phyloP scores from a whole-genome alignment of 37 sponge, comb jelly and placozoan species.

The Lycopodina hypogea region DNA sequence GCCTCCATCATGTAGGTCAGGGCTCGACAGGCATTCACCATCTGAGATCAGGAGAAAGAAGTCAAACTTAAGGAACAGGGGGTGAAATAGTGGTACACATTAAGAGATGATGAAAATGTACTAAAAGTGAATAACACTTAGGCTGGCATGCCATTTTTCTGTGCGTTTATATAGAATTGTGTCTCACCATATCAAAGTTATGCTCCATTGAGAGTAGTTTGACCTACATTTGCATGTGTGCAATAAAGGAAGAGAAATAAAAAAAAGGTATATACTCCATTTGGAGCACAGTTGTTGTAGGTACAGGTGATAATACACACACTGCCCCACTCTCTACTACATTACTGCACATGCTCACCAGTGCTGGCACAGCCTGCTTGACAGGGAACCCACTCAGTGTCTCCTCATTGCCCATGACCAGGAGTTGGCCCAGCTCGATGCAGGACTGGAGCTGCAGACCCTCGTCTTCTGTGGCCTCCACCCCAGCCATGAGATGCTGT shows the following conservation, averaged over 20 bases:
- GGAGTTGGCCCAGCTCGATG: slow-evolving; percentile 85
- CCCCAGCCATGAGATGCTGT: slow-evolving; percentile 69
- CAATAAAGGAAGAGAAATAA: not conserved
- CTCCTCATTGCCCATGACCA: slow-evolving; percentile 98
- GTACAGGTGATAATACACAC: slow-evolving; percentile 10
- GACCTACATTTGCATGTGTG: slow-evolving; percentile 28
- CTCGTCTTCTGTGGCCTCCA: slow-evolving; percentile 72
- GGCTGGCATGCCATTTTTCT: not conserved
- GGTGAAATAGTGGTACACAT: too few relatives aligned
- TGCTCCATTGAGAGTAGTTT: slow-evolving; percentile 79
- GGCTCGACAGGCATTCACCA: slow-evolving; percentile 91
- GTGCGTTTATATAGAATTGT: too few relatives aligned
- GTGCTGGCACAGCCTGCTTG: slow-evolving; percentile 83
- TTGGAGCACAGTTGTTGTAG: not conserved
- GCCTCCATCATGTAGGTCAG: slow-evolving; percentile 98
- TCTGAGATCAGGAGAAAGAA: slow-evolving; percentile 25
- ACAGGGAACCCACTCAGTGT: slow-evolving; percentile 94
- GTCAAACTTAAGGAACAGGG: too few relatives aligned
- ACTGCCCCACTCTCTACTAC: not conserved
- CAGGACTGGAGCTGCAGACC: slow-evolving; percentile 80
- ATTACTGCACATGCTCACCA: slow-evolving; percentile 51
- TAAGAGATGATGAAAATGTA: too few relatives aligned
- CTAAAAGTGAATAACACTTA: not conserved
- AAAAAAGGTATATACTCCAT: not conserved
- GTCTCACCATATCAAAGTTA: slow-evolving; percentile 91